Base-by-base conservation (phyloP, 2,797 vertebrate species). In the Falco biarmicus region DNA sequence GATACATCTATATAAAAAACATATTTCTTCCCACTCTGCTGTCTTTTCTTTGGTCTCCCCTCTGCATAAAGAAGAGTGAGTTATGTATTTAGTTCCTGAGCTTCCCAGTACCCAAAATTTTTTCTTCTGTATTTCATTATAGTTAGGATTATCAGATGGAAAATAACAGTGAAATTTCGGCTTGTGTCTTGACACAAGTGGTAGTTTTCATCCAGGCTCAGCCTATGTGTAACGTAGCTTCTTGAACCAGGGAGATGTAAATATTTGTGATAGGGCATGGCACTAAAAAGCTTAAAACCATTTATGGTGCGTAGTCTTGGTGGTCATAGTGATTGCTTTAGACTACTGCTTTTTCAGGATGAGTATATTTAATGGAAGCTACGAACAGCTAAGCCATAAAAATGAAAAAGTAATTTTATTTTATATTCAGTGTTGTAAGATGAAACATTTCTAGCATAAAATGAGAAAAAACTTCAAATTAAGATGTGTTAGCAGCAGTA, bases 1-100 rank as follows among this genome's bases (percentile, higher is more conserved):
- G 4, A 18, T 12, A 5, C 61, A 6, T 60, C 5, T 6, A 5
- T 39, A 1, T 32, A 17, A 7, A 21, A 74, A 64, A 59, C 0
- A 0, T 48, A 14, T 15, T 6, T 69, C 12, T 87, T 69, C 3
- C 18, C 4, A 16, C 20, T 54, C n/a, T 84, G 5, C 17, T 64
- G 0, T 39, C 16, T 89, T 68, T 28, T 81, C 32, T 83, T 89
- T 50, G 15, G 18, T 68, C n/a, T 39, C 6, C 6, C 5, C 4
- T 77, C 29, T 68, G 31, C 20, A 15, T 73, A 76, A 93, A 59
- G 13, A 84, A 34, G 34, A 87, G 13, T 13, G 6, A 86, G 17
- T 79, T 65, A 31, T 1, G 1, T 32, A 12, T 90, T 48, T 75
- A 69, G 69, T 68, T 84, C 85, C 71, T 76, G 61, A 79, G 18